phyloP scores from a whole-genome alignment of 2,888 invertebrate genomes.

The Hydropsyche betteni region DNA sequence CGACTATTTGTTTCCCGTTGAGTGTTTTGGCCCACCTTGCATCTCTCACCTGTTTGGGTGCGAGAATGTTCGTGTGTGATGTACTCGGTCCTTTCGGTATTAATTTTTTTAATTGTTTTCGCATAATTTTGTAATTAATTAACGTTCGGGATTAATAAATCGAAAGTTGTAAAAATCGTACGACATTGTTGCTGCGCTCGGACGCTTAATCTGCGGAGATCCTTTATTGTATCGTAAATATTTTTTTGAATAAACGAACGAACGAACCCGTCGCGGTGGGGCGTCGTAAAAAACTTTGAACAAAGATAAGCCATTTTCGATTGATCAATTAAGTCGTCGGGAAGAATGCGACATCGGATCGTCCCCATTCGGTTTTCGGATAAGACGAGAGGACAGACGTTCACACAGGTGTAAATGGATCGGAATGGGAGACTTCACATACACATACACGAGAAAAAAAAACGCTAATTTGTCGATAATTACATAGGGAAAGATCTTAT shows the following conservation, averaged over 20 bases:
- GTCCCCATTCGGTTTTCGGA: conserved; percentile 4
- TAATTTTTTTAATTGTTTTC: no score
- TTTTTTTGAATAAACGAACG: neutral
- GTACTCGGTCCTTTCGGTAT: no score
- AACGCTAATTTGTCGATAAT: conserved; percentile 38
- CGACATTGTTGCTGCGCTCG: conserved; percentile 1
- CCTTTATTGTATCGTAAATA: conserved; percentile 10
- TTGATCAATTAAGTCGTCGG: conserved; percentile 49
- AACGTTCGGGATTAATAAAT: no score
- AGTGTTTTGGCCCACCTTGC: conserved; percentile 32
- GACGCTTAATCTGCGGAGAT: neutral
- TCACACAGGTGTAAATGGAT: conserved; percentile 26
- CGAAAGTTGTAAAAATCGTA: no score
- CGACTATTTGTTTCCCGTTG: conserved; percentile 37
- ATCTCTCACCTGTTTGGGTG: conserved; percentile 20
- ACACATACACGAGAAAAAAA: conserved; percentile 27
- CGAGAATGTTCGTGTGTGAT: no score
- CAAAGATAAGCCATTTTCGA: conserved; percentile 47
- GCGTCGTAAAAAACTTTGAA: conserved; percentile 38
- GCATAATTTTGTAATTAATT: no score
- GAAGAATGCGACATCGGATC: conserved; percentile 43
- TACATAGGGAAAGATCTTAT: conserved; percentile 30
- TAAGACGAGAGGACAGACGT: conserved; percentile 15
- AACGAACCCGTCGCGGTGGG: conserved; percentile 28
- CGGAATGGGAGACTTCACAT: conserved; percentile 11